Evolutionary conservation across 2,797 vertebrate genomes (phyloP), one percentile per base, ranked within the genome.

Genomic region (Phoeniculus purpureus): DNA sequence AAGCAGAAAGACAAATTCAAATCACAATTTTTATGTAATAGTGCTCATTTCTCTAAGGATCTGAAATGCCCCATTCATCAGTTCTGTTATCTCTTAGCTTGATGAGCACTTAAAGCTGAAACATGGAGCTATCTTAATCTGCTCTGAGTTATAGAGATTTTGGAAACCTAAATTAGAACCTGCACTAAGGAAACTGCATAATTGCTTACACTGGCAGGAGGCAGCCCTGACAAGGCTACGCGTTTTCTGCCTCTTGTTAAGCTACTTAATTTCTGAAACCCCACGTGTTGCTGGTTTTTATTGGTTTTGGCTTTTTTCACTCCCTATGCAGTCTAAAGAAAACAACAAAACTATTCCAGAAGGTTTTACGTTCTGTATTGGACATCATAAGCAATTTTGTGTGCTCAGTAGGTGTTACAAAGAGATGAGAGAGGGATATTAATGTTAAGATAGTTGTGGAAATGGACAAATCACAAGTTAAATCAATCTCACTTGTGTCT

Each of bases 61-160:
- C 71, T 89, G 90, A 95, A 91, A 93, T 91, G 56, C 80, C 83
- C 87, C 90, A 95, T 96, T 96, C 92, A 95, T 96, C 94, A 94
- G 72, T 91, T 94, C 91, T 87, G 85, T 92, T 95, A 93, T 92
- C 81, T 95, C 82, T 87, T 6, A 4, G 64, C 68, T 89, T 96
- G 92, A 95, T 93, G 93, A 93, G 81, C 90, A 94, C 90, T 96
- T 96, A 94, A 82, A 87, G 78, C 45, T 90, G 90, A 95, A 92
- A 94, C 65, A 82, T 79, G 80, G 67, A 92, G 90, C 93, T 91
- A 51, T 94, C 85, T 92, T 94, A 96, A 92, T 91, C 91, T 93
- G 78, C 79, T 73, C 80, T 60, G 88, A 89, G 94, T 90, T 89
- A 80, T 2, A 64, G 77, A 2, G 12, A 50, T 91, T 94, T 90